These are phyloP conservation scores for Tillus elongatus DNA, from an alignment of 2,888 invertebrate species.

Conservation along the genomic window DNA sequence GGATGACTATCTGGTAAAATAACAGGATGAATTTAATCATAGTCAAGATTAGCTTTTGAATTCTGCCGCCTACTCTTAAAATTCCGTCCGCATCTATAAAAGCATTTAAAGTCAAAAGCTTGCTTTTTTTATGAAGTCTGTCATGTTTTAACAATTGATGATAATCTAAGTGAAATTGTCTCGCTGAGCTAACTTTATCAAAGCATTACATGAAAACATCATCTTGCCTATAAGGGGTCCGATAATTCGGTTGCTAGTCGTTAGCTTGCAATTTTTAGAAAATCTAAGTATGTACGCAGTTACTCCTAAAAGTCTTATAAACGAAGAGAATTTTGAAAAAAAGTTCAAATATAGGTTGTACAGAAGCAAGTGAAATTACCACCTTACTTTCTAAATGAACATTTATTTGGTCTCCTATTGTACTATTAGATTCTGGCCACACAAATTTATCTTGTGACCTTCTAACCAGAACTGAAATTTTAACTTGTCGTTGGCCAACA, in stretches of 20 bases:
- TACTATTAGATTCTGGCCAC: too few relatives aligned
- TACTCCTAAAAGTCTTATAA: constrained; percentile 4
- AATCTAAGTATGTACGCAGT: constrained; percentile 9
- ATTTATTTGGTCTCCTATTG: too few relatives aligned
- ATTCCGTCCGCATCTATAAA: constrained; percentile 12
- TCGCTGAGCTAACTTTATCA: constrained; percentile 9
- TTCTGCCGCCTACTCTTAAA: constrained; percentile 12
- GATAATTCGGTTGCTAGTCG: background rate
- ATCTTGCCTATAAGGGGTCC: background rate
- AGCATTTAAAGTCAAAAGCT: constrained; percentile 11
- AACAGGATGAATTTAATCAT: constrained; percentile 16
- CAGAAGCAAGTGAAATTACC: too few relatives aligned
- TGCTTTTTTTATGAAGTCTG: constrained; percentile 6
- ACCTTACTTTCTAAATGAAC: too few relatives aligned
- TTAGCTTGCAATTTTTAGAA: constrained; percentile 4
- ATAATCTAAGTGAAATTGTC: constrained; percentile 1
- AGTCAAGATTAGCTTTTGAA: background rate
- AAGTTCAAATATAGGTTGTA: too few relatives aligned
- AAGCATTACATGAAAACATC: background rate
- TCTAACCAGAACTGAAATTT: constrained; percentile 10
- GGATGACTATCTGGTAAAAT: constrained; percentile 12
- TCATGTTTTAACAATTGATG: too few relatives aligned
- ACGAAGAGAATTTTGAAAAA: constrained; percentile 6
- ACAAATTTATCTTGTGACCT: too few relatives aligned
- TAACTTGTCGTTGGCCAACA: constrained; percentile 3